Base-by-base conservation (phyloP, 2,113 vertebrate species). In the Rhombomys opimus region DNA sequence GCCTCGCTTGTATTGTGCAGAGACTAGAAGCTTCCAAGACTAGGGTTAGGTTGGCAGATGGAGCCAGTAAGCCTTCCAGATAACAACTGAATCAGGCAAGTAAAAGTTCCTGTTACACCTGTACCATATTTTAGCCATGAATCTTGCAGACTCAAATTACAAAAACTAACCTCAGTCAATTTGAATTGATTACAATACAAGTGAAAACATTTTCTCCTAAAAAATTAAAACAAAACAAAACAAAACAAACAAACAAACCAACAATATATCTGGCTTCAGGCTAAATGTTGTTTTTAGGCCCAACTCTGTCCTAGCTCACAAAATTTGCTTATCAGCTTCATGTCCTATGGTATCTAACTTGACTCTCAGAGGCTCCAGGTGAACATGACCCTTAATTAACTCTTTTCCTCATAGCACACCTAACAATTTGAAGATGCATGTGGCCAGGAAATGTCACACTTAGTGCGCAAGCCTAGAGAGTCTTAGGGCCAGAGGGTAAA, bases 171-270 rank as follows among this genome's bases (percentile, higher is more conserved):
- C 63, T 91, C 84, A 84, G 8, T 20, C 77, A 65, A 7, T 46
- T 30, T 65, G 50, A 91, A 30, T 96, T 81, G 46, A 86, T 91
- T 94, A 75, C 35, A 84, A 91, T 89, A 93, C 77, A 91, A 84
- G 81, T 93, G 20, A 3, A 68, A 96, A 93, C 46, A 46, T 46
- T 46, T 46, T 46, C 46, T 46, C 46, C 46, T 46, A 46, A 46
- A 46, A 46, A 46, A 46, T 46, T 46, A 46, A 46, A 46, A 46
- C 46, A 46, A 46, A 46, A 46, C 41, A 46, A 46, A 46, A 46
- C 2, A 2, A 46, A 46, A 46, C 46, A 46, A 46, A 46, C 46
- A 46, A 46, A 46, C 46, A 59, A 27, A 35, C 7, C 61, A 80
- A 35, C 59, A 84, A 38, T 46, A 22, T 22, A 35, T 84, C 63